Conservation (phyloP, 2,888 invertebrate genomes). For the Oscheius sp. region DNA sequence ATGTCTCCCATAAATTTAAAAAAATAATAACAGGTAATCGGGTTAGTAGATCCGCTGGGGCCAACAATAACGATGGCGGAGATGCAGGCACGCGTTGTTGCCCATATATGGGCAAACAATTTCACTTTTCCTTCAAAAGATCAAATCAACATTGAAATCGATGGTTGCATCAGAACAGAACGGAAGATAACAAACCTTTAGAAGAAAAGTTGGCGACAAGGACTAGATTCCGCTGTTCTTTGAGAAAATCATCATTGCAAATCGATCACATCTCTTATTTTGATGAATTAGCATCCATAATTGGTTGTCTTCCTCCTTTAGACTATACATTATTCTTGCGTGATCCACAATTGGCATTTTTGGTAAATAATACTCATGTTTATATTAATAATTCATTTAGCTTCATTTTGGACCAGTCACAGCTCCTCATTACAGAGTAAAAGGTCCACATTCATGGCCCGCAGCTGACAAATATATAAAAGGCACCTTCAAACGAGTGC, state of each 20-base stretch:
- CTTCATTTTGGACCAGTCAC: slow-evolving; percentile 51
- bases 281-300: slow-evolving; percentile 44
- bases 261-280: slow-evolving; percentile 50
- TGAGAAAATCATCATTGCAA: slow-evolving; percentile 32
- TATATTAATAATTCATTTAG: slow-evolving; percentile 3
- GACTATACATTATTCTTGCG: slow-evolving; percentile 25
- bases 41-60: slow-evolving; percentile 49
- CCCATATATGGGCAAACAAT: slow-evolving; percentile 29
- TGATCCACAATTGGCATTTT: slow-evolving; percentile 35
- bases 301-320: slow-evolving; percentile 42
- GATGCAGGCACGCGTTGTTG: slow-evolving; percentile 42
- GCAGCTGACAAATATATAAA: slow-evolving; percentile 56
- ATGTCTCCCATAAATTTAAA: not conserved
- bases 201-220: slow-evolving; percentile 29
- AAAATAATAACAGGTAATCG: slow-evolving; percentile 42
- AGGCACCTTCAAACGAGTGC: slow-evolving; percentile 26
- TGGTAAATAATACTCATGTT: not conserved
- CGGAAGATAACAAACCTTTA: slow-evolving; percentile 6
- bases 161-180: not conserved
- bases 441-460: slow-evolving; percentile 56
- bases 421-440: slow-evolving; percentile 54
- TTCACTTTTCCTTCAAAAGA: slow-evolving; percentile 15
- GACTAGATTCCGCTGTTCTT: slow-evolving; percentile 27
- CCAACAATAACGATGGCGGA: slow-evolving; percentile 47
- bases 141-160: slow-evolving; percentile 25